phyloP scores from a whole-genome alignment of 2,888 invertebrate species.

The Pilophorus perplexus region DNA sequence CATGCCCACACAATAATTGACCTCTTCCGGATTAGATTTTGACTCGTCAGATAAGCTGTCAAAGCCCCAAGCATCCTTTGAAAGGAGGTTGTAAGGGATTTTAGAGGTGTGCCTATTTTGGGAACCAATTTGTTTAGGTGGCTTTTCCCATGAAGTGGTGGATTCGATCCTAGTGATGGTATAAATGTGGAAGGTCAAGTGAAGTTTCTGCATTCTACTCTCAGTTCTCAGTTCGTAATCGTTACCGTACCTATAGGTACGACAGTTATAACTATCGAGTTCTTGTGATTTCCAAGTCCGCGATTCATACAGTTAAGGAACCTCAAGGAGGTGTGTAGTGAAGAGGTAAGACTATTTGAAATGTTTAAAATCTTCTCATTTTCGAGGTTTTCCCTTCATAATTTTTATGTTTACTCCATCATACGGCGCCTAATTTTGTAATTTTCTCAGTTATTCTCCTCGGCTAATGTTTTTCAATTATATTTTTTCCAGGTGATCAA shows the following conservation, averaged over 20 bases:
- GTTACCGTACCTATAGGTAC: not conserved
- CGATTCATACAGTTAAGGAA: not conserved
- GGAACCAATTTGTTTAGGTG: not conserved
- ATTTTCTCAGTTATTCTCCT: no score
- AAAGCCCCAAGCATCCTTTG: constrained; percentile 4
- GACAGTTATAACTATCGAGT: no score
- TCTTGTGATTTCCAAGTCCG: not conserved
- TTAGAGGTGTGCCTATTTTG: not conserved
- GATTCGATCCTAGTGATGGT: not conserved
- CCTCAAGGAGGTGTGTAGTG: not conserved
- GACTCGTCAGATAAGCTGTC: constrained; percentile 4
- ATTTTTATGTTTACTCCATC: not conserved
- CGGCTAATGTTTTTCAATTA: no score
- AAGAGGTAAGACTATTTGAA: not conserved
- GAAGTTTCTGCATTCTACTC: not conserved
- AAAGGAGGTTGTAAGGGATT: not conserved
- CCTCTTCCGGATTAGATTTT: not conserved
- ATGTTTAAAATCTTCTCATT: not conserved
- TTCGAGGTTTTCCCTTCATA: not conserved
- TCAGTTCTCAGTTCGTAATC: not conserved
- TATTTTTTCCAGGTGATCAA: no score
- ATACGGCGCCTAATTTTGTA: not conserved
- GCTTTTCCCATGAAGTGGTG: no score
- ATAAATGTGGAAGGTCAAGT: not conserved
- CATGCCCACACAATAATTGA: not conserved